A percentile compares a stretch with the other conserved stretches of the same genome.
These are phyloP conservation scores for Peromyscus aztecus DNA, from an alignment of 2,797 vertebrate genomes.

Conservation along the genomic window DNA sequence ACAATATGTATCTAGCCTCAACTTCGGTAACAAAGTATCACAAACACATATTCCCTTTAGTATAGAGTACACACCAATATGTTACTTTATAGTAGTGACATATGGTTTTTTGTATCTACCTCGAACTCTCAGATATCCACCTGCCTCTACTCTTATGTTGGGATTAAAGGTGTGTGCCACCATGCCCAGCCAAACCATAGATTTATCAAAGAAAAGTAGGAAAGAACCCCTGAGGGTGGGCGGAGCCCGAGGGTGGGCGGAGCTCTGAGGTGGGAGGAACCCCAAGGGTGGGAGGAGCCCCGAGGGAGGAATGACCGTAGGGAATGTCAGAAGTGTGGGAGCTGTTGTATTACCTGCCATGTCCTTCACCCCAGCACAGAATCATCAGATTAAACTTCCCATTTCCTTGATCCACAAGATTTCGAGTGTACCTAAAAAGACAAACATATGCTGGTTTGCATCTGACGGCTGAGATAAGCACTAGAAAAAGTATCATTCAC, in stretches of 20 bases:
- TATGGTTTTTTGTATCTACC: not conserved
- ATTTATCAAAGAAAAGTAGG: not conserved
- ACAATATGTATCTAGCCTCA: not conserved
- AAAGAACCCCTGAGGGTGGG: too few relatives aligned
- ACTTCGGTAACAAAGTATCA: not conserved
- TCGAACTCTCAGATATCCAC: not conserved
- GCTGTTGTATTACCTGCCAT: constrained; percentile 94
- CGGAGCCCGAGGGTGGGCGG: not conserved
- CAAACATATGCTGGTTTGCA: constrained; percentile 48
- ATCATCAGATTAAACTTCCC: constrained; percentile 98
- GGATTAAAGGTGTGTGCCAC: not conserved
- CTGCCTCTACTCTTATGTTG: not conserved
- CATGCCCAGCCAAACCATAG: not conserved
- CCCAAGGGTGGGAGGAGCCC: not conserved
- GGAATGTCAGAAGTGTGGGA: not conserved
- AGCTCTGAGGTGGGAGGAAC: too few relatives aligned
- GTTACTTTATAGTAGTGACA: not conserved
- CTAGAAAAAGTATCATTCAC: constrained; percentile 29
- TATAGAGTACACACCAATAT: not conserved
- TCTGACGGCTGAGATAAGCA: constrained; percentile 1
- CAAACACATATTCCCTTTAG: not conserved
- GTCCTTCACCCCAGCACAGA: constrained; percentile 99
- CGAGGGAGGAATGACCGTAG: not conserved
- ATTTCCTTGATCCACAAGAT: constrained; percentile 96
- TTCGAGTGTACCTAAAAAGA: constrained; percentile 95